Evolutionary conservation across 1,140 invertebrate species (phyloP).

Genomic region (Maniola jurtina): DNA sequence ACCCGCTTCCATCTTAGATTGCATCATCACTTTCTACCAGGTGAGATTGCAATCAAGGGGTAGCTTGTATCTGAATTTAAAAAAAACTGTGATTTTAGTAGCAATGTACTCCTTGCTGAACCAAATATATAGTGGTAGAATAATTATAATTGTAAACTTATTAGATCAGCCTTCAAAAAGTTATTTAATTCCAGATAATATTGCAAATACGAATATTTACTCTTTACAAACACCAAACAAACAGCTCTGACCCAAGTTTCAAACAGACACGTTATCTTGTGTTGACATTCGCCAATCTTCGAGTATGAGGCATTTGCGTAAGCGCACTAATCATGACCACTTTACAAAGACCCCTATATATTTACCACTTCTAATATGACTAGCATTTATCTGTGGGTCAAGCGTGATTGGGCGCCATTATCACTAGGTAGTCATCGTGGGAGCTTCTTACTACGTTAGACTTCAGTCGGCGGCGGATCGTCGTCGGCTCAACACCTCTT

Average conservation of each 20-base stretch:
- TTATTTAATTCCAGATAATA: constrained; percentile 10
- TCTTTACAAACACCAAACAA: constrained; percentile 42
- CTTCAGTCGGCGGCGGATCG: constrained; percentile 69
- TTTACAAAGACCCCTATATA: constrained; percentile 31
- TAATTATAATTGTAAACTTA: neutral
- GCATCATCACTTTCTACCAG: too few species aligned
- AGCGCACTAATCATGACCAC: constrained; percentile 51
- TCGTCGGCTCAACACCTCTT: constrained; percentile 60
- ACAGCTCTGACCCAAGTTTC: constrained; percentile 55
- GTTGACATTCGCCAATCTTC: constrained; percentile 69
- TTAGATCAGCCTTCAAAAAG: neutral
- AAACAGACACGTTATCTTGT: constrained; percentile 58
- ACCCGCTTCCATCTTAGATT: too few species aligned
- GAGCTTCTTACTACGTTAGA: constrained; percentile 39
- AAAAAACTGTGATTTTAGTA: too few species aligned
- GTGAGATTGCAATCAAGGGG: too few species aligned
- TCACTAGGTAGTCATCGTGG: constrained; percentile 57
- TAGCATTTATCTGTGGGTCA: constrained; percentile 28
- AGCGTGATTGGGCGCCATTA: constrained; percentile 43
- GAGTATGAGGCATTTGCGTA: constrained; percentile 70
- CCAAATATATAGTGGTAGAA: neutral
- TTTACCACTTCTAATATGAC: neutral
- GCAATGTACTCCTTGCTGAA: neutral
- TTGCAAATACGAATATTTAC: constrained; percentile 21
- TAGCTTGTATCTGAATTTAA: too few species aligned